These are phyloP conservation scores for Synanthedon andrenaeformis DNA, from an alignment of 2,888 invertebrate species.

Conservation along the genomic window DNA sequence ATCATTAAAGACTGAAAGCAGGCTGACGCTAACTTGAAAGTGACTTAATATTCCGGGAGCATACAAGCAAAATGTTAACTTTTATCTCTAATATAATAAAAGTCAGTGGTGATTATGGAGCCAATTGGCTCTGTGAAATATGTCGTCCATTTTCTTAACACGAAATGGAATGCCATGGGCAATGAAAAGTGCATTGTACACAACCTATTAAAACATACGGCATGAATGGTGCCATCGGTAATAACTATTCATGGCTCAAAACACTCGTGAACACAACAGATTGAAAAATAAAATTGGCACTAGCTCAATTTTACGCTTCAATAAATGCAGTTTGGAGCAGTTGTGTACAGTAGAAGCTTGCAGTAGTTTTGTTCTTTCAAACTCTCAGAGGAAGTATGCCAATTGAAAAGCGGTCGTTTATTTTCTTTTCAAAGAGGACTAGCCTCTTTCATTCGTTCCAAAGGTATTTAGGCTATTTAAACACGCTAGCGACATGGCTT, in stretches of 20 bases:
- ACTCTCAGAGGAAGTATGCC: conserved; percentile 41
- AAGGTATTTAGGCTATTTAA: conserved; percentile 2
- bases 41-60: too few species aligned
- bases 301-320: conserved; percentile 52
- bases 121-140: too few species aligned
- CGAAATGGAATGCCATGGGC: too few species aligned
- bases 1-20: too few species aligned
- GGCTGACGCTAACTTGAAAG: too few species aligned
- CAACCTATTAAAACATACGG: background rate
- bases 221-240: background rate
- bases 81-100: too few species aligned
- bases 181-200: background rate
- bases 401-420: conserved; percentile 39
- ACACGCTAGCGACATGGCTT: background rate
- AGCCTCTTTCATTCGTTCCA: conserved; percentile 16
- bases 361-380: conserved; percentile 22
- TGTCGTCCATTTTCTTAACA: too few species aligned
- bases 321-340: conserved; percentile 42
- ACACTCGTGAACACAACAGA: background rate
- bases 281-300: conserved; percentile 60
- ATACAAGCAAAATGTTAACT: too few species aligned
- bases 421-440: conserved; percentile 27
- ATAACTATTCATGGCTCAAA: background rate
- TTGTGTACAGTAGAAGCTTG: conserved; percentile 24
- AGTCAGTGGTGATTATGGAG: too few species aligned